Percentiles rank a stretch among this genome's conserved stretches.
Evolutionary conservation across 2,888 invertebrate genomes (phyloP).

Genomic region (Spisula subtruncata): DNA sequence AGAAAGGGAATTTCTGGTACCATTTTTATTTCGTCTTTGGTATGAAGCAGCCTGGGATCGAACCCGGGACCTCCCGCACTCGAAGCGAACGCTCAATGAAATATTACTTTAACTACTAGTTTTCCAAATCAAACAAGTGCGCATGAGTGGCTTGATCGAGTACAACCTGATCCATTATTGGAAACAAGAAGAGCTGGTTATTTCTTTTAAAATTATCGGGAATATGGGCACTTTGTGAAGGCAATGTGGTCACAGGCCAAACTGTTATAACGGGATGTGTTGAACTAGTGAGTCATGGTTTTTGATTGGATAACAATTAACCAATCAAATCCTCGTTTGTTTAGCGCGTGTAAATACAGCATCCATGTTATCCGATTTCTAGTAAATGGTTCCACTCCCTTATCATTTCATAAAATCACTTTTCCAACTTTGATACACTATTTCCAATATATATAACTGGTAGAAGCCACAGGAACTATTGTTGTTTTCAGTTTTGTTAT

Average conservation of each 20-base stretch:
- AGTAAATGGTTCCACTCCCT: background rate
- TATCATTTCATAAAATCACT: conserved; percentile 7
- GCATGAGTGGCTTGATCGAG: no score
- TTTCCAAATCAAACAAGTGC: no score
- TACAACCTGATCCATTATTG: no score
- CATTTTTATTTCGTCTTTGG: no score
- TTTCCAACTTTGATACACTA: background rate
- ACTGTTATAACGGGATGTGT: background rate
- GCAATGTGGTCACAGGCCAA: background rate
- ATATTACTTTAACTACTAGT: no score
- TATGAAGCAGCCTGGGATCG: no score
- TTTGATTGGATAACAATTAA: background rate
- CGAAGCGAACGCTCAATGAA: no score
- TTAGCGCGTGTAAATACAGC: background rate
- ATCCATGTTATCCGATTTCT: background rate
- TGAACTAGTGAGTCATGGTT: background rate
- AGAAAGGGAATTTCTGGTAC: no score
- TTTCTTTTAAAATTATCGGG: no score
- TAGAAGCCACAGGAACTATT: background rate
- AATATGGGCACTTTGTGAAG: no score
- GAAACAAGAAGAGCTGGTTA: no score
- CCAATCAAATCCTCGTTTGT: background rate
- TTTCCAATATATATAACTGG: background rate
- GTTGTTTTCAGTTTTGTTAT: background rate
- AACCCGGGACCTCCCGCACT: no score